Evolutionary conservation across 2,113 vertebrate species (phyloP).

Genomic region (Pollimyrus isidori): DNA sequence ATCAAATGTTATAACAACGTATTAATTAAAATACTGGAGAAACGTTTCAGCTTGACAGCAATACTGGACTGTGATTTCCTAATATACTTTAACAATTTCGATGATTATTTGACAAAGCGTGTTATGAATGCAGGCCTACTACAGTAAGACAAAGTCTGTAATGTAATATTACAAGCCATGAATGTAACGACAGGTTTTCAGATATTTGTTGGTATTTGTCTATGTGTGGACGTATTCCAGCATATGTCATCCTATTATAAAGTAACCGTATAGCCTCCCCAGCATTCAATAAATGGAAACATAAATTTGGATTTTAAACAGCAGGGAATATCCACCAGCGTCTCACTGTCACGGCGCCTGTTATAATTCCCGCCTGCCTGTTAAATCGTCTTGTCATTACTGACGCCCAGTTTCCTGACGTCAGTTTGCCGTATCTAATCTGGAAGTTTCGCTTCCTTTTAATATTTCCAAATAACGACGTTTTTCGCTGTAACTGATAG

Average conservation of each 20-base stretch:
- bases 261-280: not conserved
- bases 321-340: not conserved
- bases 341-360: not conserved
- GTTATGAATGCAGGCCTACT: not conserved
- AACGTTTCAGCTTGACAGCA: no score
- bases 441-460: not conserved
- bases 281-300: not conserved
- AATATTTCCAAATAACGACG: not conserved
- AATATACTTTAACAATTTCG: not conserved
- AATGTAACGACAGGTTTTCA: not conserved
- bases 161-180: not conserved
- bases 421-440: not conserved
- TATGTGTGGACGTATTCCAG: not conserved
- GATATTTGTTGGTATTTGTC: not conserved
- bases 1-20: not conserved
- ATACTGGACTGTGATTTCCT: not conserved
- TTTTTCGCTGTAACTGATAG: not conserved
- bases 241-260: not conserved
- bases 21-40: not conserved
- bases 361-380: not conserved
- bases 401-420: not conserved
- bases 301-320: not conserved
- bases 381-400: not conserved
- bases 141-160: not conserved
- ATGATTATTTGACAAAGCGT: not conserved